Evolutionary conservation across 1,140 invertebrate genomes (phyloP).

Genomic region (Apis florea): DNA sequence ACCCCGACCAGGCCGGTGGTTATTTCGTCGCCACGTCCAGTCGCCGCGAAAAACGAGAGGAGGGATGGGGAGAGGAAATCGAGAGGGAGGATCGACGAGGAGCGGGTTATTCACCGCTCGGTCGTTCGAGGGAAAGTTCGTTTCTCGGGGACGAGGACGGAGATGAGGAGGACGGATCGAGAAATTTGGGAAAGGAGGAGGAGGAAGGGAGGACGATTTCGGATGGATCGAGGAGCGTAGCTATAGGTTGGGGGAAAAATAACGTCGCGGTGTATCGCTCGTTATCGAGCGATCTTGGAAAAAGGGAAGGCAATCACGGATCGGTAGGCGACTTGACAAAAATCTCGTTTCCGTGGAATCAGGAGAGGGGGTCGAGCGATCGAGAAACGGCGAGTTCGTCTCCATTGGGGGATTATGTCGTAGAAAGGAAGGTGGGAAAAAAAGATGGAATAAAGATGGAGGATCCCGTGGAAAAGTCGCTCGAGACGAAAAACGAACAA

Average conservation of each 20-base stretch:
- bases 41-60: neutral
- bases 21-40: too few relatives aligned
- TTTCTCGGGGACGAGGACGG: neutral
- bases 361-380: neutral
- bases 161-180: neutral
- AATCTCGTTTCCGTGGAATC: neutral
- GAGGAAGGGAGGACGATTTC: too few relatives aligned
- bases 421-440: neutral
- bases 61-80: neutral
- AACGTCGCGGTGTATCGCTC: too few relatives aligned
- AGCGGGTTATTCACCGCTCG: too few relatives aligned
- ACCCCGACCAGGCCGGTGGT: too few relatives aligned
- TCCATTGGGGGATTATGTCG: neutral
- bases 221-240: too few relatives aligned
- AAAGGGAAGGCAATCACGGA: neutral
- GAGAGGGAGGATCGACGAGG: constrained; percentile 5
- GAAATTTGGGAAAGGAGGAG: too few relatives aligned
- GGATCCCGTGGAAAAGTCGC: neutral
- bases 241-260: too few relatives aligned
- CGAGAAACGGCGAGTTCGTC: neutral
- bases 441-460: neutral
- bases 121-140: neutral
- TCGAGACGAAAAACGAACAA: neutral
- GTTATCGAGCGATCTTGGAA: neutral
- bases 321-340: neutral